Base-by-base conservation (phyloP, 1,140 invertebrate genomes). In the Leptinotarsa texana region DNA sequence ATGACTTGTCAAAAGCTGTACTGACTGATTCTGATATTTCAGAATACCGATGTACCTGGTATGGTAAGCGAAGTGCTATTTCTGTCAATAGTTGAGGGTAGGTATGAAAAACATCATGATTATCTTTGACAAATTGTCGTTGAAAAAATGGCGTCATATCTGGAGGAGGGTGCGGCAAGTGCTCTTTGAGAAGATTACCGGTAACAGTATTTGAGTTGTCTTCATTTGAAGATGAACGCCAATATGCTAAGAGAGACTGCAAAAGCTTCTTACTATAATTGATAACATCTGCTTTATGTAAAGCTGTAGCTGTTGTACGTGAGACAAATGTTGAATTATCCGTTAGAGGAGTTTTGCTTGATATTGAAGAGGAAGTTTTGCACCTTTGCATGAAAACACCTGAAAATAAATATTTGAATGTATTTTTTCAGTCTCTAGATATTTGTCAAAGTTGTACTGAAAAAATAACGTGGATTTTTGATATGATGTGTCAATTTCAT, bases 91-190 rank as follows among this genome's bases (percentile, higher is more conserved):
- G 87, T 74, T 96, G 93, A 5, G 95, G 94, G 86, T 98, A 98
- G 21, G 94, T 93, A 82, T 97, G 94, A 84, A 99, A 98, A 15
- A 99, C 93, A 85, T 99, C 96, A 0, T 95, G 92, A 86, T 97
- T 80, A 86, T 88, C 91, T 84, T 96, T 96, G 8, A 98, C 92
- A 85, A 97, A 97, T 82, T 96, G 95, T 67, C 94, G 91, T 22
- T 97, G 89, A 87, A 99, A 98, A 85, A 99, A 96, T 57, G 97
- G 97, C 6, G 95, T 94, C 94, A 98, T 97, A 82, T 98, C 96
- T 2, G 96, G 96, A 66, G 95, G 91, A 5, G 94, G 91, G 18
- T 91, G 89, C 2, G 92, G 89, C 11, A 93, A 90, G 78, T 94
- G 93, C 49, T 95, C 93, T 83, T 96, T 96, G 17, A 99, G 84